These are phyloP conservation scores for Acrocera orbiculus DNA, from an alignment of 2,888 invertebrate species.

Conservation along the genomic window DNA sequence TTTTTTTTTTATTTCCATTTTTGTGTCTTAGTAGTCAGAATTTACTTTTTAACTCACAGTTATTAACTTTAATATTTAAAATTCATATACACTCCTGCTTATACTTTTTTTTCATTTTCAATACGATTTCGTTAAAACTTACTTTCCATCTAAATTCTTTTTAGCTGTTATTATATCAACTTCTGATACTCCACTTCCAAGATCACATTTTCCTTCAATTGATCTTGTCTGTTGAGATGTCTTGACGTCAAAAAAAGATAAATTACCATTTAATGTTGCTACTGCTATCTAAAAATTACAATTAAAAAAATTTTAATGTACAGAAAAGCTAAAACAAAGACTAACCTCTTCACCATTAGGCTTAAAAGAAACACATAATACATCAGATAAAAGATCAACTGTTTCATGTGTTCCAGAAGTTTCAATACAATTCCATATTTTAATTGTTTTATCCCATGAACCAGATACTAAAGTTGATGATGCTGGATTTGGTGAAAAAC, in stretches of 20 bases:
- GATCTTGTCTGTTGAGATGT: slow-evolving; percentile 52
- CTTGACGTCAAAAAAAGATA: slow-evolving; percentile 59
- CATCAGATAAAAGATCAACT: slow-evolving; percentile 60
- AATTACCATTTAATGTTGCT: slow-evolving; percentile 73
- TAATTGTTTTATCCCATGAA: slow-evolving; percentile 88
- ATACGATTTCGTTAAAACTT: slow-evolving; percentile 24
- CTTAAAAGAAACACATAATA: slow-evolving; percentile 64
- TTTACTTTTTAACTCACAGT: too few species aligned
- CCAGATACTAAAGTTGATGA: slow-evolving; percentile 67
- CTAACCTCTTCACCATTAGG: slow-evolving; percentile 72
- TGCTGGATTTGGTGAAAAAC: slow-evolving; percentile 55
- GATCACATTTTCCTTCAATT: slow-evolving; percentile 79
- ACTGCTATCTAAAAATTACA: slow-evolving; percentile 51
- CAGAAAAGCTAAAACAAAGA: neutral
- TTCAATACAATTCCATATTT: slow-evolving; percentile 84
- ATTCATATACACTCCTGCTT: too few species aligned
- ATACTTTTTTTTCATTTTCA: too few species aligned
- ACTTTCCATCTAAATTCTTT: slow-evolving; percentile 71
- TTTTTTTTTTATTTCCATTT: too few species aligned
- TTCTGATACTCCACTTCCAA: slow-evolving; percentile 69
- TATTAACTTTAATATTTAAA: too few species aligned
- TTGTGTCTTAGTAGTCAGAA: too few species aligned
- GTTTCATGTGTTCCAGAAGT: slow-evolving; percentile 65
- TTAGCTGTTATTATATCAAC: slow-evolving; percentile 76
- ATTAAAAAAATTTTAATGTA: neutral